phyloP scores from a whole-genome alignment of 2,888 invertebrate genomes.

The Agonopterix alstromeriana region DNA sequence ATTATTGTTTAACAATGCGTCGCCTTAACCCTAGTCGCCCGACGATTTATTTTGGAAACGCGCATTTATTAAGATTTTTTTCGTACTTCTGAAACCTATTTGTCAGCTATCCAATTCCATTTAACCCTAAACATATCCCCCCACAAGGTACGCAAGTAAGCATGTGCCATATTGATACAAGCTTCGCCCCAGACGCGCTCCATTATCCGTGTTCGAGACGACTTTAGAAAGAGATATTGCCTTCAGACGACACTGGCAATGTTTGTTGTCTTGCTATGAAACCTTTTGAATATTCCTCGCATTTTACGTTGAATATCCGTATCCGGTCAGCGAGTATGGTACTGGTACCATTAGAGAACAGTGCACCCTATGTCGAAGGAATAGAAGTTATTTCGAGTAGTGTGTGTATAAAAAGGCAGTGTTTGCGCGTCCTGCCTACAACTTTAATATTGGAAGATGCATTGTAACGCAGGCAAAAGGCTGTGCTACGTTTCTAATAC shows the following conservation, averaged over 20 bases:
- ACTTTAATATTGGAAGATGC: constrained; percentile 2
- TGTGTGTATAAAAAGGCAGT: neutral
- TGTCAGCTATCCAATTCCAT: too few relatives aligned
- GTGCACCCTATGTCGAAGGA: too few relatives aligned
- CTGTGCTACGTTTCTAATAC: neutral
- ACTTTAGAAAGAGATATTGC: constrained; percentile 1
- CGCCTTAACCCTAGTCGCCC: too few relatives aligned
- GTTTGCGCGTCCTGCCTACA: neutral
- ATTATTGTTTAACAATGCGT: too few relatives aligned
- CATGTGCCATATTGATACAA: neutral
- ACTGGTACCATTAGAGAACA: too few relatives aligned
- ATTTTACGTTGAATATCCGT: too few relatives aligned
- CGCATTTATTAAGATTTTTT: too few relatives aligned
- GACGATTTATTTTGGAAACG: too few relatives aligned
- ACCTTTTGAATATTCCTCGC: neutral
- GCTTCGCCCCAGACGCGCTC: neutral
- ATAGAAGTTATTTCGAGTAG: too few relatives aligned
- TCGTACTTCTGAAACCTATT: too few relatives aligned
- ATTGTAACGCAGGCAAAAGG: neutral
- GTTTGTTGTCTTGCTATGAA: neutral
- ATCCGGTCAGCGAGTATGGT: neutral
- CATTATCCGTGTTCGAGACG: constrained; percentile 1
- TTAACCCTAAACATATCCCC: too few relatives aligned
- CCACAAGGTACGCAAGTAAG: neutral
- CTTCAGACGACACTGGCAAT: neutral